Evolutionary conservation across 2,888 invertebrate species (phyloP).

Genomic region (Lithophane leautieri): DNA sequence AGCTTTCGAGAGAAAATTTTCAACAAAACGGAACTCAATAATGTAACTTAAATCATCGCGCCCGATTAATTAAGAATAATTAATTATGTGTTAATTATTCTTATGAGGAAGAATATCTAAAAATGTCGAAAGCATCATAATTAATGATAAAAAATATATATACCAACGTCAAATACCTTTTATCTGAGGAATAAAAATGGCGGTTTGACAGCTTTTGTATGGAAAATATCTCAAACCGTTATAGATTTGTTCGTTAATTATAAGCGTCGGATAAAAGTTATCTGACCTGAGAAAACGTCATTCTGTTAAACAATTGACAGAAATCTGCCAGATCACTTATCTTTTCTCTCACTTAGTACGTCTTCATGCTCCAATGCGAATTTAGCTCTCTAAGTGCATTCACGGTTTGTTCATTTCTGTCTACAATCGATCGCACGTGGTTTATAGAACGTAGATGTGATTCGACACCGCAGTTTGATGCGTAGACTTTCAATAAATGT

Average conservation of each 20-base stretch:
- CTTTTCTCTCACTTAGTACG: no score
- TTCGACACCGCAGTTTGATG: slow-evolving; percentile 9
- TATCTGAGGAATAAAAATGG: neutral
- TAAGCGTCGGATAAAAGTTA: neutral
- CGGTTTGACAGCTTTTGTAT: neutral
- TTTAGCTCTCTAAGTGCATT: neutral
- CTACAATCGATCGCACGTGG: neutral
- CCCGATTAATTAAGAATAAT: no score
- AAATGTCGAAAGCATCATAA: no score
- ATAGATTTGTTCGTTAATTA: neutral
- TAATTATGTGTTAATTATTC: no score
- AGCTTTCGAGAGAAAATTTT: no score
- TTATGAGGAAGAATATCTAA: no score
- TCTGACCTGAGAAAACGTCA: neutral
- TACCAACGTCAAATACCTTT: no score
- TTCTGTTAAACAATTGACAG: neutral
- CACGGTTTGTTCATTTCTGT: slow-evolving; percentile 17
- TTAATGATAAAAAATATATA: no score
- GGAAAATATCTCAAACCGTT: neutral
- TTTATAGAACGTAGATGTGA: neutral
- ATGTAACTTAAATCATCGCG: no score
- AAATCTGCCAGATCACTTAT: no score
- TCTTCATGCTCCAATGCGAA: neutral
- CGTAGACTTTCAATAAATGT: slow-evolving; percentile 36
- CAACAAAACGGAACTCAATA: no score